Base-by-base conservation (phyloP, 2,113 vertebrate species). In the Hippocampus comes region DNA sequence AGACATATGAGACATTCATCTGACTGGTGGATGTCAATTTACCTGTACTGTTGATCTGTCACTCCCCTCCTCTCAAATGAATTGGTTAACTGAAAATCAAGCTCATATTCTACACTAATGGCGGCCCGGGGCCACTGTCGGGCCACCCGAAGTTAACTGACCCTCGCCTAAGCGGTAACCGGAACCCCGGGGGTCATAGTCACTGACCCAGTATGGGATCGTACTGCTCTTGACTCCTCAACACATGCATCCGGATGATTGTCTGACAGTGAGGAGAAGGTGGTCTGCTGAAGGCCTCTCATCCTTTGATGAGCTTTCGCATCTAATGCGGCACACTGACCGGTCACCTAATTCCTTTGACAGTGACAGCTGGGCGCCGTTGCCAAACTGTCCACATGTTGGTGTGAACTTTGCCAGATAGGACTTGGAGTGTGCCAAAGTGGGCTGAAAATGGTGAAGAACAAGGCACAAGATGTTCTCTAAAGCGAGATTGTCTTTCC, bases 291-390 rank as follows among this genome's bases (percentile, higher is more conserved):
- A 81, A 77, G 2, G 70, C 79, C 30, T 30, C 71, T 87, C 80
- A 84, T 84, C 87, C 84, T 79, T 82, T 87, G 81, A 89, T 87
- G 82, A 80, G 87, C 84, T 86, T 88, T 89, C 84, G 65, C 51
- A 21, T 82, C 70, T 79, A 86, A 86, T 81, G 75, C 42, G 42
- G 72, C 83, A 77, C 76, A 77, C 77, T 89, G 86, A 86, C 85
- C 71, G 65, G 81, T 89, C 84, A 88, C 82, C 82, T 76, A 84
- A 85, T 86, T 87, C 84, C 65, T 30, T 71, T 38, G 55, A 41
- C 76, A n/a, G 41, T 73, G 80, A 75, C 87, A 84, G 81, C 84
- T 75, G 80, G 72, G 59, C 63, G 30, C 82, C 55, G 4, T 0
- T 20, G 68, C 61, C 63, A 56, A 65, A 74, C n/a, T 20, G 46